phyloP scores from a whole-genome alignment of 1,140 invertebrate genomes.

The Heliothis virescens region DNA sequence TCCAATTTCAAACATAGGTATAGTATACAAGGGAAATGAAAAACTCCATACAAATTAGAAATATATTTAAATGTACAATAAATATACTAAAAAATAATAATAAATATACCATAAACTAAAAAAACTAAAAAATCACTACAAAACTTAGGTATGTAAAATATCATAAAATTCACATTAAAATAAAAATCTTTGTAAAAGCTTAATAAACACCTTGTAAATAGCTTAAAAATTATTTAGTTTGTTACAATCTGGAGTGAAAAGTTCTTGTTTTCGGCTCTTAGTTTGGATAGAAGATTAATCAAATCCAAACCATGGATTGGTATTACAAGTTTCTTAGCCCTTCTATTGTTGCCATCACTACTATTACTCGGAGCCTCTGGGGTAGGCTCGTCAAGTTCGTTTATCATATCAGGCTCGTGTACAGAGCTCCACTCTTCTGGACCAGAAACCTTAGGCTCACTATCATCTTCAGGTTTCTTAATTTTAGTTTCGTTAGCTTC shows the following conservation, averaged over 20 bases:
- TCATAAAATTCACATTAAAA: neutral
- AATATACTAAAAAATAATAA: neutral
- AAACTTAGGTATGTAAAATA: conserved; percentile 4
- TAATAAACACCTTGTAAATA: conserved; percentile 21
- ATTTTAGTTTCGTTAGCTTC: neutral
- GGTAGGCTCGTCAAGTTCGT: neutral
- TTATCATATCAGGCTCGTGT: neutral
- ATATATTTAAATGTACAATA: conserved; percentile 7
- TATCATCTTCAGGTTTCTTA: neutral
- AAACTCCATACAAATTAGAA: neutral
- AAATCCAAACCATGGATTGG: no score
- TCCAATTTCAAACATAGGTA: no score
- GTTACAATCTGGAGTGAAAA: conserved; percentile 48
- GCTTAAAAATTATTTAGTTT: conserved; percentile 13
- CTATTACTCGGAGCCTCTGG: neutral
- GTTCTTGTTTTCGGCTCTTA: conserved; percentile 50
- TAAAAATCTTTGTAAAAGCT: no score
- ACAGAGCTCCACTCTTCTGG: neutral
- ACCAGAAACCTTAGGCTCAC: neutral
- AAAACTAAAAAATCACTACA: no score
- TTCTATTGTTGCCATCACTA: no score
- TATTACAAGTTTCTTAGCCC: no score
- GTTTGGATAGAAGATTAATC: no score
- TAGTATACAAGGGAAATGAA: neutral
- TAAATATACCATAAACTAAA: no score